These are phyloP conservation scores for Graphium colonna DNA, from an alignment of 2,888 invertebrate species.

Conservation along the genomic window DNA sequence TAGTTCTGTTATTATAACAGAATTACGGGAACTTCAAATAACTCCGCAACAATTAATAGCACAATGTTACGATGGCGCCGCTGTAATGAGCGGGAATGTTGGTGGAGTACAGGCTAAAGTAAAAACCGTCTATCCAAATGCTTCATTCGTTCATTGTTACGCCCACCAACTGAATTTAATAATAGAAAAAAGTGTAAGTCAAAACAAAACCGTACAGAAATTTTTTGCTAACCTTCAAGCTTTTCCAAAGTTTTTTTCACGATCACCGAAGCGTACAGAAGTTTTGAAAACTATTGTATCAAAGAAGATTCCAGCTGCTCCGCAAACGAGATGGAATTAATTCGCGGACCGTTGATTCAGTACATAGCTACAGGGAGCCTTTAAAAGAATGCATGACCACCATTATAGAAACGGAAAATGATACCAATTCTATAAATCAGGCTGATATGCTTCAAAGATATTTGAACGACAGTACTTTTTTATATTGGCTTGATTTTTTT, in stretches of 20 bases:
- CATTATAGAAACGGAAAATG: background rate
- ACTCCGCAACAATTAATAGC: constrained; percentile 17
- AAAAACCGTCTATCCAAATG: background rate
- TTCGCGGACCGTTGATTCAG: no score
- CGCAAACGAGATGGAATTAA: no score
- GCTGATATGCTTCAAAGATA: background rate
- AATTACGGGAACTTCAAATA: constrained; percentile 20
- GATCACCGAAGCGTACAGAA: no score
- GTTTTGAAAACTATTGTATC: background rate
- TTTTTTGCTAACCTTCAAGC: no score
- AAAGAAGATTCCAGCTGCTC: constrained; percentile 8
- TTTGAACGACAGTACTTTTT: no score
- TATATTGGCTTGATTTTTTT: no score
- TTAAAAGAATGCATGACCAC: no score
- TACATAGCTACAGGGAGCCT: no score
- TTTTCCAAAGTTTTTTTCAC: no score
- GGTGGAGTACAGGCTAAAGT: constrained; percentile 23
- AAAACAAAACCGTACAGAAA: background rate
- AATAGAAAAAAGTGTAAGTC: constrained; percentile 12
- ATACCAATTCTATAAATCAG: constrained; percentile 24
- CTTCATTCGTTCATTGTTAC: constrained; percentile 10
- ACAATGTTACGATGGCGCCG: no score
- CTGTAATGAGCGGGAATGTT: background rate
- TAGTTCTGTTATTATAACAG: constrained; percentile 22
- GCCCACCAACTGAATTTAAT: constrained; percentile 9